These are phyloP conservation scores for Bovichtus variegatus DNA, from an alignment of 2,797 vertebrate genomes.

Conservation along the genomic window DNA sequence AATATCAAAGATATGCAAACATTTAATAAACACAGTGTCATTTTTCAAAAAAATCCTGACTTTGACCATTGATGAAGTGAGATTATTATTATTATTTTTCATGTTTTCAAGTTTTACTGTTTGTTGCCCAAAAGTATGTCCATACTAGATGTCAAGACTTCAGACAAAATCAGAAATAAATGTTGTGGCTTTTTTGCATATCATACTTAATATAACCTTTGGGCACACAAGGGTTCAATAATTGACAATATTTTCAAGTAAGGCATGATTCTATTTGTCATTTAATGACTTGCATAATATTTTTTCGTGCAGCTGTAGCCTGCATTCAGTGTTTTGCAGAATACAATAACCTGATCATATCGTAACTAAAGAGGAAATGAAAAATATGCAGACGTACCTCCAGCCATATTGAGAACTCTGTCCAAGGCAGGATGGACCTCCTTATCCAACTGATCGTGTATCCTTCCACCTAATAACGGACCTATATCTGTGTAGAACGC, in stretches of 20 bases:
- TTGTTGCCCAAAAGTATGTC: too few relatives aligned
- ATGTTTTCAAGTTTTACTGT: too few relatives aligned
- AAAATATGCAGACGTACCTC: constrained; percentile 82
- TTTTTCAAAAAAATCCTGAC: too few relatives aligned
- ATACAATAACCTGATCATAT: constrained; percentile 20
- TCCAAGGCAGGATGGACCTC: constrained; percentile 91
- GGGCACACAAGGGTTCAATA: not conserved
- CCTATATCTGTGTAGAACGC: constrained; percentile 87
- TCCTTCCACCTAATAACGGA: constrained; percentile 88
- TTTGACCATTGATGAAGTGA: too few relatives aligned
- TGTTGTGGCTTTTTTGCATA: too few relatives aligned
- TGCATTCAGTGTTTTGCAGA: not conserved
- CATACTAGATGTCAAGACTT: too few relatives aligned
- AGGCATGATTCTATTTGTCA: not conserved
- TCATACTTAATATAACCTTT: too few relatives aligned
- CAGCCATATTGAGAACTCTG: constrained; percentile 87
- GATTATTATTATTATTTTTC: too few relatives aligned
- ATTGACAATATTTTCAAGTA: not conserved
- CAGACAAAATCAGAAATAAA: too few relatives aligned
- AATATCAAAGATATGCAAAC: too few relatives aligned
- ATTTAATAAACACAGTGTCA: too few relatives aligned
- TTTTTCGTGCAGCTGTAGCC: not conserved
- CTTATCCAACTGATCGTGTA: constrained; percentile 88
- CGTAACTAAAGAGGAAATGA: constrained; percentile 33
- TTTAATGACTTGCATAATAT: not conserved